phyloP scores from a whole-genome alignment of 2,113 vertebrate genomes.

The Sturnus vulgaris region DNA sequence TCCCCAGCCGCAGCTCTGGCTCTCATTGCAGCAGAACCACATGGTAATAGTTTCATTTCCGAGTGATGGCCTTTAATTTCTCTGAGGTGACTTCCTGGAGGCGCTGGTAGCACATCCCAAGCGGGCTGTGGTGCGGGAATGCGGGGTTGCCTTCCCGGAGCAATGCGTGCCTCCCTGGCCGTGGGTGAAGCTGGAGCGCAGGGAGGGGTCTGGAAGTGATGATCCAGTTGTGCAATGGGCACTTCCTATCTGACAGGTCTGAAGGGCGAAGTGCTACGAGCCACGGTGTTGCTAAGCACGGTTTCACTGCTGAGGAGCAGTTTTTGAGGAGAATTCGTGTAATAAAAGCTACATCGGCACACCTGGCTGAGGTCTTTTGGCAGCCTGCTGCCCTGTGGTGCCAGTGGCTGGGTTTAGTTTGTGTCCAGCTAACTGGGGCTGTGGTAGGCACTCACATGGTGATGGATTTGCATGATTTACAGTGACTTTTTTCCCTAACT shows the following conservation, averaged over 20 bases:
- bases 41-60: not conserved
- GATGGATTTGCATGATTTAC: not conserved
- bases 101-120: fast-evolving
- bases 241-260: not conserved
- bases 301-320: fast-evolving
- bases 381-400: not conserved
- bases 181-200: not conserved
- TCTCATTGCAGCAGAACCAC: not conserved
- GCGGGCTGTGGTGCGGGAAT: fast-evolving
- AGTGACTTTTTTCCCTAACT: not conserved
- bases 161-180: fast-evolving
- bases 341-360: fast-evolving
- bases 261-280: not conserved
- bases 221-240: not conserved
- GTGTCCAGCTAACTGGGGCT: not conserved
- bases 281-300: not conserved
- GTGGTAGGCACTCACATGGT: fast-evolving
- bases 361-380: not conserved
- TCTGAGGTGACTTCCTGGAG: not conserved
- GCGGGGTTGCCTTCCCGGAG: not conserved
- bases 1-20: not conserved
- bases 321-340: not conserved
- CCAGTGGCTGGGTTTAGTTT: not conserved
- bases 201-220: not conserved
- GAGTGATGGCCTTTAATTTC: not conserved